Base-by-base conservation (phyloP, 2,113 vertebrate species). In the Psilopsiagon aymara region DNA sequence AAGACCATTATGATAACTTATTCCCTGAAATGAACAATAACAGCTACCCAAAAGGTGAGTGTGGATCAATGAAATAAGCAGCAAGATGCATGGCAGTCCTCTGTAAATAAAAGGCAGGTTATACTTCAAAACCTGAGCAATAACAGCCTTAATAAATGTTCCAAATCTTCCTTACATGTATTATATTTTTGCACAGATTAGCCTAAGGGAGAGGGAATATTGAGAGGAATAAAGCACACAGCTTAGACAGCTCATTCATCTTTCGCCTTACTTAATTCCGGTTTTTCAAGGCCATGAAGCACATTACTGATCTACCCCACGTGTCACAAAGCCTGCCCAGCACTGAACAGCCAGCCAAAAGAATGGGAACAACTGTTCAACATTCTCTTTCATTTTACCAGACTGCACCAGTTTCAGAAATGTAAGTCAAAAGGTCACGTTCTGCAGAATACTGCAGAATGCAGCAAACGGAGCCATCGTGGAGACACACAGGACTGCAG, bases 181-280 rank as follows among this genome's bases (percentile, higher is more conserved):
- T 81, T 69, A 9, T 31, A 51, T 71, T 92, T 94, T 90, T 92
- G 43, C 69, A 92, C 81, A 87, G 71, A 91, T 88, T 84, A 90
- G 86, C 88, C 86, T 68, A 57, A 84, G 84, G 76, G 70, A 41
- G 17, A 67, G 17, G 37, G 35, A 84, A 81, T 49, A 86, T 23
- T 62, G 79, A 69, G 31, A 86, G 24, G 64, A 86, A 92, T 71
- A 90, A 88, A 83, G 79, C 11, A 0, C 44, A 78, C 11, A 60
- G 82, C 55, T 95, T 83, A 68, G 75, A 87, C 47, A 88, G 77
- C 69, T 92, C 94, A 94, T 94, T 88, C 78, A 91, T 97, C 95
- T 79, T 81, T 46, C 73, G 79, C 83, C 78, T 94, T 86, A 96
- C 66, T 92, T 95, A 94, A 93, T 79, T 92, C 69, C 19, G 47